Base-by-base conservation (phyloP, 2,888 invertebrate genomes). In the Machimus atricapillus region DNA sequence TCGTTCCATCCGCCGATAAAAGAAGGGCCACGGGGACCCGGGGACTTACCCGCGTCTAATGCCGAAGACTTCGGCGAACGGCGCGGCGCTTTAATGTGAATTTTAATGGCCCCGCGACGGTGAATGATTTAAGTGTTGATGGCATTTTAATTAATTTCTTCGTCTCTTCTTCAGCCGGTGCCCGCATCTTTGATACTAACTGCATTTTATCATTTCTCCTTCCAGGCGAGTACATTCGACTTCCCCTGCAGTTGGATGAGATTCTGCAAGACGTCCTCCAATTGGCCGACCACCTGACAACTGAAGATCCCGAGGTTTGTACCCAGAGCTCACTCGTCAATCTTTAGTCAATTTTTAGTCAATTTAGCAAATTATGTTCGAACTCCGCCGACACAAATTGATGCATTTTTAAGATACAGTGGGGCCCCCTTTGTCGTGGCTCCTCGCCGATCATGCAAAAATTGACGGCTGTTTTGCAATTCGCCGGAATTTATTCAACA, bases 211-310 rank as follows among this genome's bases (percentile, higher is more conserved):
- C 14, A 46, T 87, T 88, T 85, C 86, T 81, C 85, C 89, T 40
- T 90, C 87, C 88, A 92, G 92, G 92, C 91, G 92, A 92, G 91
- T 92, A 92, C 88, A 92, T 92, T 85, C 92, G 92, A 86, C 90
- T 92, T 88, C 92, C 92, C 6, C 89, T 92, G 90, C 89, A 89
- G 88, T 89, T 89, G 86, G 92, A 92, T 90, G 92, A 92, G 87
- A 89, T 92, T 89, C 90, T 92, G 87, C 91, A 92, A 90, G 92
- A 92, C 91, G 92, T 92, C 89, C 90, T 92, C 88, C 91, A 92
- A 89, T 91, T 92, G 89, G 90, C 91, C 86, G 91, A 91, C 89
- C 91, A 91, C 89, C 91, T 92, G 87, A 90, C 89, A 83, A 89
- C 88, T 19, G 90, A 90, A 85, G 90, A 90, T 86, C 89, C 86